Evolutionary conservation across 2,888 invertebrate species (phyloP), one percentile per base, ranked within the genome.

Genomic region (Tinea trinotella): DNA sequence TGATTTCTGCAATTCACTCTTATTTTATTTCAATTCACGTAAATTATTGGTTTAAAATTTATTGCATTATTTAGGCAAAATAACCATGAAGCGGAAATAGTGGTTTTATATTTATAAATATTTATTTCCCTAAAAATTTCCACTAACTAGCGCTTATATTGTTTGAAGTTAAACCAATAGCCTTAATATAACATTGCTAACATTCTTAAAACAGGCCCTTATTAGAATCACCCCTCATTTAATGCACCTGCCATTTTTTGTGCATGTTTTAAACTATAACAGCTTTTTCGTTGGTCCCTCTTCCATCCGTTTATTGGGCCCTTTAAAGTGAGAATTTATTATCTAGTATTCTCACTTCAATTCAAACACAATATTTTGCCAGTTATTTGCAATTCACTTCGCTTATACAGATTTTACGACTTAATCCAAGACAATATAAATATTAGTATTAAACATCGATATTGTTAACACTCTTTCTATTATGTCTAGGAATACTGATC

Each of bases 211-310:
- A 30, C 7, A 7, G 30, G 30, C n/a, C 30, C 13, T 40, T 40
- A 40, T 40, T 3, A 7, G 22, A 30, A 40, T 3, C 40, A 40
- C 40, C 15, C 15, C 40, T 40, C n/a, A 40, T 13, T 40, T 2
- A 7, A 13, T 13, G 15, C 40, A 40, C 40, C 40, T 40, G 40
- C 40, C 15, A 15, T 40, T 40, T 40, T 40, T 40, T 40, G 13
- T 18, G 15, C 44, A 53, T 53, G 46, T 50, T n/a, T n/a, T 30
- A 40, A 54, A 52, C 57, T 52, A 34, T n/a, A 30, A 5, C 30
- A 13, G 13, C 30, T 15, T 19, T 54, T 13, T 55, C n/a, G 30
- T 36, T 40, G n/a, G n/a, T n/a, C 1, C 35, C 35, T 3, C n/a
- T n/a, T n/a, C n/a, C n/a, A n/a, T n/a, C n/a, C n/a, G n/a, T n/a